A percentile compares a stretch with the other conserved stretches of the same genome.
Evolutionary conservation across 2,113 vertebrate genomes (phyloP).

Genomic region (Platysteira castanea): DNA sequence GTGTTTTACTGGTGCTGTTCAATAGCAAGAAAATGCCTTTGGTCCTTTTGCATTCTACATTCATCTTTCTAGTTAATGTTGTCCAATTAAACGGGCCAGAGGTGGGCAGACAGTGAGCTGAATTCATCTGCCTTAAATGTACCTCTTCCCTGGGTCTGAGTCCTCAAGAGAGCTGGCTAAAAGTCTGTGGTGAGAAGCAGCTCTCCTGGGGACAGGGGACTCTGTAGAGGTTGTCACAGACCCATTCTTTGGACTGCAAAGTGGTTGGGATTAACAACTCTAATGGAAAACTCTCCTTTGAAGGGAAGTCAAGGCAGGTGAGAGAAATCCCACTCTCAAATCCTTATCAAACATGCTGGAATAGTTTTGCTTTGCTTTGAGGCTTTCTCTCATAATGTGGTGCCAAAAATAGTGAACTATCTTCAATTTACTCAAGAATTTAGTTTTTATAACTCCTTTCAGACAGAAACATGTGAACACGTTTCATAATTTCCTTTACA

Average conservation of each 20-base stretch:
- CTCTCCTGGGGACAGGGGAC: not conserved
- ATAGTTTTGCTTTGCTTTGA: not conserved
- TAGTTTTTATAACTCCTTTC: conserved; percentile 39
- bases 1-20: not conserved
- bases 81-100: not conserved
- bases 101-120: not conserved
- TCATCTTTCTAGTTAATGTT: not conserved
- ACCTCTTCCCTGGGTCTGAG: not conserved
- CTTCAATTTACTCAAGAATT: conserved; percentile 36
- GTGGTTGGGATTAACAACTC: not conserved
- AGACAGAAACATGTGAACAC: conserved; percentile 19
- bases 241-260: not conserved
- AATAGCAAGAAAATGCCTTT: not conserved
- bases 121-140: not conserved
- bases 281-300: accelerated
- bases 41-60: accelerated
- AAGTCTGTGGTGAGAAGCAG: not conserved
- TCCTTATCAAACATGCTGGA: conserved; percentile 28
- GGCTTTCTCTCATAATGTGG: not conserved
- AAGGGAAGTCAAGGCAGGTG: not conserved
- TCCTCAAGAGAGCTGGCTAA: not conserved
- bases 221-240: not conserved
- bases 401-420: conserved; percentile 9
- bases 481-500: conserved; percentile 55
- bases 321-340: not conserved